Conservation (phyloP, 2,113 vertebrate species). For the Castor canadensis region DNA sequence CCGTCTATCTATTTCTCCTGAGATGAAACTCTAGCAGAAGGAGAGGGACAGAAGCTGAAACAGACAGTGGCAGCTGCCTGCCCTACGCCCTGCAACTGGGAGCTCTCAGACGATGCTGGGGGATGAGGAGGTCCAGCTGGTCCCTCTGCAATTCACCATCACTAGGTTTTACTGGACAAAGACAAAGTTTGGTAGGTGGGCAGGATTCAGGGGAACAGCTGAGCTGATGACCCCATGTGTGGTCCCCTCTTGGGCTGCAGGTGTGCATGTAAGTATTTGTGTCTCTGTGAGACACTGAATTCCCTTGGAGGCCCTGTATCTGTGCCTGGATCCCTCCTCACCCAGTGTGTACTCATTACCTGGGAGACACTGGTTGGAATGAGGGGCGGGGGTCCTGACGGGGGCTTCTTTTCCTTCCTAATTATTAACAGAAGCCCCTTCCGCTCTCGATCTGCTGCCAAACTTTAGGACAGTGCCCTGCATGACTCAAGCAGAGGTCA, state of each 20-base stretch:
- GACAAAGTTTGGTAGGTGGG: not conserved
- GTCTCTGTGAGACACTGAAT: not conserved
- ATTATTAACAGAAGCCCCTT: not conserved
- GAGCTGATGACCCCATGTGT: not conserved
- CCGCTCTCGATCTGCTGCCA: not conserved
- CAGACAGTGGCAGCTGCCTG: too few relatives aligned
- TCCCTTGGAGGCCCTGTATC: accelerated
- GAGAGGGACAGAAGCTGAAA: not conserved
- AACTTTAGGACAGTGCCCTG: too few relatives aligned
- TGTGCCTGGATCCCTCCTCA: accelerated
- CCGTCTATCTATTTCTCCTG: not conserved
- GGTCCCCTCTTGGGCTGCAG: accelerated
- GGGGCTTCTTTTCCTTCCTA: not conserved
- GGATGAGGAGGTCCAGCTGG: not conserved
- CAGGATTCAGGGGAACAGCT: not conserved
- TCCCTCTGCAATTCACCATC: not conserved
- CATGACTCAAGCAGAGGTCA: not conserved
- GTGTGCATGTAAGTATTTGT: not conserved
- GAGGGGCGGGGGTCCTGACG: accelerated
- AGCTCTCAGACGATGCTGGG: too few relatives aligned
- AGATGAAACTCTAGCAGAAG: not conserved
- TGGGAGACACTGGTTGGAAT: not conserved
- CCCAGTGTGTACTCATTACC: accelerated
- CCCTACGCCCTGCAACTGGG: too few relatives aligned
- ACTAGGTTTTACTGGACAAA: not conserved